Conservation (phyloP, 2,888 invertebrate genomes). For the Melanargia galathea region DNA sequence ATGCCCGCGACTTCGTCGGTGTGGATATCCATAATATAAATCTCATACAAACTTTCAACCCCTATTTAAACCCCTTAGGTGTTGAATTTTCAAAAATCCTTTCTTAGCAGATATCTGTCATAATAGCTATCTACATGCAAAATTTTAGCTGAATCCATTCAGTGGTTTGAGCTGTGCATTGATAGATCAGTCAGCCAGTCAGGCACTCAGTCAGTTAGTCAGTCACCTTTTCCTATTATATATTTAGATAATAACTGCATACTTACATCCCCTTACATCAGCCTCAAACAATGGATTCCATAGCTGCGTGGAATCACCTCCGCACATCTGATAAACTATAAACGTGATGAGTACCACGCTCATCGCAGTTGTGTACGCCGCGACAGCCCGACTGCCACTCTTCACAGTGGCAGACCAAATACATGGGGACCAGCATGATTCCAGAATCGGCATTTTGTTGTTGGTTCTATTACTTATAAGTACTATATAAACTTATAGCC, state of each 20-base stretch:
- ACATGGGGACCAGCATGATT: slow-evolving; percentile 94
- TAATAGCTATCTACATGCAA: too few species aligned
- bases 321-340: slow-evolving; percentile 88
- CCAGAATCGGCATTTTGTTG: slow-evolving; percentile 85
- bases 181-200: too few species aligned
- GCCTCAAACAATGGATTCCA: slow-evolving; percentile 95
- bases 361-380: slow-evolving; percentile 89
- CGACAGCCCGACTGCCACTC: slow-evolving; percentile 89
- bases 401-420: slow-evolving; percentile 91
- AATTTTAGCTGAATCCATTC: too few species aligned
- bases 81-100: too few species aligned
- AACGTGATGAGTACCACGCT: slow-evolving; percentile 88
- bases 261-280: slow-evolving; percentile 81
- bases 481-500: not conserved
- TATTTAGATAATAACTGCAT: not conserved
- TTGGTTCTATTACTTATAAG: not conserved
- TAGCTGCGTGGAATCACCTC: slow-evolving; percentile 94
- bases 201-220: too few species aligned
- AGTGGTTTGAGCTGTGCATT: too few species aligned
- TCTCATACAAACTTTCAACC: too few species aligned
- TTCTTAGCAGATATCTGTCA: too few species aligned
- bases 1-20: too few species aligned
- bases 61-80: too few species aligned
- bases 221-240: too few species aligned
- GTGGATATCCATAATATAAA: too few species aligned